Conservation (phyloP, 2,888 invertebrate species). For the Monochamus alternatus region DNA sequence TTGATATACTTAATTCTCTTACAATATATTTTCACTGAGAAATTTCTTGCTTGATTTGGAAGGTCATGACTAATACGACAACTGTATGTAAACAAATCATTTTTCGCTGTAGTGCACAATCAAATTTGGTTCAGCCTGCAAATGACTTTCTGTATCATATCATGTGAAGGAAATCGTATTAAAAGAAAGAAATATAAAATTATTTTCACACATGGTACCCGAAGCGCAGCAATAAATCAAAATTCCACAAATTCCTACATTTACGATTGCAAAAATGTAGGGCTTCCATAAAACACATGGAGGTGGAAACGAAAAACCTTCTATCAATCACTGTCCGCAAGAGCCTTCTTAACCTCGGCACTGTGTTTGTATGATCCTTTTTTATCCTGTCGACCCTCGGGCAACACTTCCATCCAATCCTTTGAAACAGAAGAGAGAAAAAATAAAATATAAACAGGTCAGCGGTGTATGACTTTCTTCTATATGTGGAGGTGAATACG, state of each 20-base stretch:
- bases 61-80: no score
- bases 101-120: no score
- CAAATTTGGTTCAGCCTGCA: no score
- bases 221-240: slow-evolving; percentile 34
- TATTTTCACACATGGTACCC: not conserved
- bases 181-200: not conserved
- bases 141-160: not conserved
- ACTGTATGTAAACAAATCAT: no score
- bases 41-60: no score
- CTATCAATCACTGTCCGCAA: slow-evolving; percentile 64
- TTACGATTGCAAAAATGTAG: slow-evolving; percentile 43
- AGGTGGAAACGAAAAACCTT: slow-evolving; percentile 57
- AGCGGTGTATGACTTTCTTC: slow-evolving; percentile 27
- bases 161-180: not conserved
- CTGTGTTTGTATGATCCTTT: slow-evolving; percentile 61
- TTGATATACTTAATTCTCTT: no score
- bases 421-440: slow-evolving; percentile 26
- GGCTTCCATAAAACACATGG: slow-evolving; percentile 35
- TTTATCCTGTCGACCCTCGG: slow-evolving; percentile 58
- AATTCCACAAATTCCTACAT: slow-evolving; percentile 38
- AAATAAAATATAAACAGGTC: slow-evolving; percentile 29
- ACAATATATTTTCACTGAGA: no score
- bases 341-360: slow-evolving; percentile 62
- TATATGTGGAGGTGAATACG: slow-evolving; percentile 19
- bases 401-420: slow-evolving; percentile 45